Percentiles rank a stretch among this genome's conserved stretches.
phyloP scores from a whole-genome alignment of 2,888 invertebrate species.

The Megalurothrips usitatus region DNA sequence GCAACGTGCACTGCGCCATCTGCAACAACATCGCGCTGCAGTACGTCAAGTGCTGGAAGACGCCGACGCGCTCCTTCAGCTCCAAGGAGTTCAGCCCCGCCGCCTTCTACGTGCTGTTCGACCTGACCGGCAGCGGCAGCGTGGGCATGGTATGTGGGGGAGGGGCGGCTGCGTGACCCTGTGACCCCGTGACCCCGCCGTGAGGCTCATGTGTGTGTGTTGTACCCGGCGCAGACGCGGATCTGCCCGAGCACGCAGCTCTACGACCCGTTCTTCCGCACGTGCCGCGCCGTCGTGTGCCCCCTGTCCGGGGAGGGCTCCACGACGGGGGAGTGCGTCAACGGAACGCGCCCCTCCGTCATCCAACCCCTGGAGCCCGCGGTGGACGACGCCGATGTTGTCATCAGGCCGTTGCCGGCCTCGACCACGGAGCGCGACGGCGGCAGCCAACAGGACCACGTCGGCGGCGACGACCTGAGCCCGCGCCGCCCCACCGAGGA shows the following conservation, averaged over 20 bases:
- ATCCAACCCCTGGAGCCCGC: too few relatives aligned
- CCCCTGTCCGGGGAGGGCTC: conserved; percentile 41
- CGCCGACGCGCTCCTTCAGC: conserved; percentile 39
- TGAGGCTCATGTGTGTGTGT: neutral
- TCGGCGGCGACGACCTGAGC: conserved; percentile 23
- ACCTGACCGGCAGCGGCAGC: conserved; percentile 41
- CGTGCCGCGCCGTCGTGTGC: conserved; percentile 46
- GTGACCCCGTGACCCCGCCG: too few relatives aligned
- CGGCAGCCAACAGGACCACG: conserved; percentile 32
- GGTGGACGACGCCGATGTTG: too few relatives aligned
- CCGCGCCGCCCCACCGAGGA: too few relatives aligned
- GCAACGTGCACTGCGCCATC: conserved; percentile 49
- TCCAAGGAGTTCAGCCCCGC: conserved; percentile 44
- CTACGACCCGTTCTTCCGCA: conserved; percentile 49
- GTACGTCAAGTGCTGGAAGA: conserved; percentile 37
- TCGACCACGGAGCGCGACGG: neutral
- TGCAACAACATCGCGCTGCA: conserved; percentile 47
- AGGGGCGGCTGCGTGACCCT: too few relatives aligned
- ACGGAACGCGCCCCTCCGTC: neutral
- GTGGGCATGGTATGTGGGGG: conserved; percentile 43
- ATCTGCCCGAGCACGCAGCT: conserved; percentile 39
- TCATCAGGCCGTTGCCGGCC: too few relatives aligned
- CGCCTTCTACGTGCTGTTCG: conserved; percentile 48
- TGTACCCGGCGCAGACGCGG: neutral
- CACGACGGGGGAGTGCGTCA: conserved; percentile 39